Evolutionary conservation across 2,113 vertebrate species (phyloP).

Genomic region (Hypanus sabinus): DNA sequence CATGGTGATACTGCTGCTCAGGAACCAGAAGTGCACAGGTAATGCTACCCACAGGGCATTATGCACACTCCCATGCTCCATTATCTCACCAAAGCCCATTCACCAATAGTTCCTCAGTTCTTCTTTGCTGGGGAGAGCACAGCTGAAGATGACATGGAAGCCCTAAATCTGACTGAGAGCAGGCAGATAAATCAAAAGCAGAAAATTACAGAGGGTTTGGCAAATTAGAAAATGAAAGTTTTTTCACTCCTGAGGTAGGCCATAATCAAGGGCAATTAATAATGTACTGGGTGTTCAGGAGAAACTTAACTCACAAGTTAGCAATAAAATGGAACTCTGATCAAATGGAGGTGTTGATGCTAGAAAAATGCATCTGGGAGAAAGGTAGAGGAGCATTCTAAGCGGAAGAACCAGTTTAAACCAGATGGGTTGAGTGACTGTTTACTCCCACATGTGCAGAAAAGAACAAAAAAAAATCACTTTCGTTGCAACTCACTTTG

Average conservation of each 20-base stretch:
- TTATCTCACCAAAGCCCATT: slow-evolving; percentile 14
- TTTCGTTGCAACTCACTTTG: background rate
- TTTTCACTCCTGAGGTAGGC: background rate
- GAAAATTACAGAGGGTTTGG: background rate
- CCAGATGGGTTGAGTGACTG: no score
- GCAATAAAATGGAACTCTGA: no score
- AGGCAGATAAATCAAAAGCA: background rate
- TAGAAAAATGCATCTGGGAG: no score
- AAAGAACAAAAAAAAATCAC: background rate
- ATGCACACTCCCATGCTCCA: background rate
- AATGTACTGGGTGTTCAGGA: background rate
- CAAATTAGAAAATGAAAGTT: background rate
- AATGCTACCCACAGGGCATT: background rate
- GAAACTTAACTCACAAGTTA: background rate
- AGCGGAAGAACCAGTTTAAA: no score
- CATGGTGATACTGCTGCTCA: background rate
- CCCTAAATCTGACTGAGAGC: background rate
- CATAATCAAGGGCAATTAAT: no score
- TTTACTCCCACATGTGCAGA: background rate
- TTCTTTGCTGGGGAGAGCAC: background rate
- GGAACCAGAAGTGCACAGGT: slow-evolving; percentile 15
- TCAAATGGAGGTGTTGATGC: no score
- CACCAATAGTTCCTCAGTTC: background rate
- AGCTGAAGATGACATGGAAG: background rate
- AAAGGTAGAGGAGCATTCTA: no score